A percentile compares a stretch with the other conserved stretches of the same genome.
phyloP scores from a whole-genome alignment of 2,888 invertebrate genomes.

The Petrolisthes cinctipes region DNA sequence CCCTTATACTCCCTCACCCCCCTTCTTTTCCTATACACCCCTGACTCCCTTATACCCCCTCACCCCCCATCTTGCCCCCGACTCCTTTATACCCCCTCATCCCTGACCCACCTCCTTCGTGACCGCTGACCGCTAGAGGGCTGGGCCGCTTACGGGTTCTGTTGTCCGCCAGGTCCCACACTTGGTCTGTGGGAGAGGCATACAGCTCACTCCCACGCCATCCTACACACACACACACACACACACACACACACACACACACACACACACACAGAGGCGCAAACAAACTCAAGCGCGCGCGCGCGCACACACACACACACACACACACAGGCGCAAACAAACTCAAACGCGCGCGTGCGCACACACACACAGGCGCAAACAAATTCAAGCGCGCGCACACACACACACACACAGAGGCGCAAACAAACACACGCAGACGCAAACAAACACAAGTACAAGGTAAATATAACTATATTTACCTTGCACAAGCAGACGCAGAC shows the following conservation, averaged over 20 bases:
- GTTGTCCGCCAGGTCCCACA: conserved; percentile 22
- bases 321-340: background rate
- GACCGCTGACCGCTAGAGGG: conserved; percentile 19
- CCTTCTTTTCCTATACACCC: background rate
- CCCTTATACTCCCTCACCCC: too few relatives aligned
- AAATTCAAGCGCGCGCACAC: background rate
- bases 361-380: too few relatives aligned
- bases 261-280: conserved; percentile 35
- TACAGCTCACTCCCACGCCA: conserved; percentile 11
- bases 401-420: background rate
- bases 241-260: conserved; percentile 38
- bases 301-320: too few relatives aligned
- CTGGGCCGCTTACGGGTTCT: conserved; percentile 3
- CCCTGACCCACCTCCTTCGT: background rate
- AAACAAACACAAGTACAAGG: background rate
- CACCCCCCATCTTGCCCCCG: background rate
- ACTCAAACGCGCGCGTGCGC: too few relatives aligned
- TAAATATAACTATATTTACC: too few relatives aligned
- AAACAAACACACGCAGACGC: background rate
- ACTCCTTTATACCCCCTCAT: background rate
- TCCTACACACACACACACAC: conserved; percentile 31
- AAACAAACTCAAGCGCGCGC: background rate
- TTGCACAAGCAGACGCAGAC: too few relatives aligned
- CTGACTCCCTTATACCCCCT: background rate
- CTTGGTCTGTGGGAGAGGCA: conserved; percentile 16